These are phyloP conservation scores for Drosophila parvula DNA, from an alignment of 1,140 invertebrate genomes.

Conservation along the genomic window DNA sequence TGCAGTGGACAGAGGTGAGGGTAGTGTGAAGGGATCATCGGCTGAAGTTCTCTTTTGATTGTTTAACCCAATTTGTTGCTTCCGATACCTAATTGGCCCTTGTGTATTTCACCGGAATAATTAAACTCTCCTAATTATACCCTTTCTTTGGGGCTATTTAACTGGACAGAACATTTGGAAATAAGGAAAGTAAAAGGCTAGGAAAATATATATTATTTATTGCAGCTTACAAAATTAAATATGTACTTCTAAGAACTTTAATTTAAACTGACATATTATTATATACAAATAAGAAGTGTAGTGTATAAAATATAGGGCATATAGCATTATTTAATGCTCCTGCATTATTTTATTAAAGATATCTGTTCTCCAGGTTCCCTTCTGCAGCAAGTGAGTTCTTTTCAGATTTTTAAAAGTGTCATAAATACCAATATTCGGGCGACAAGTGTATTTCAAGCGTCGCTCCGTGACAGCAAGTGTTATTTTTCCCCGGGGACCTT, in stretches of 20 bases:
- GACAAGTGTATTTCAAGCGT: slow-evolving; percentile 12
- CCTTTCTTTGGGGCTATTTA: neutral
- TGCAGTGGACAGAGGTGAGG: slow-evolving; percentile 3
- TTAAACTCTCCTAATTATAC: slow-evolving; percentile 54
- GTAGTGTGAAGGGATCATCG: slow-evolving; percentile 40
- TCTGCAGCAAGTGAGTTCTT: neutral
- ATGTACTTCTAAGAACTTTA: too few relatives aligned
- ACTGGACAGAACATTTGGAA: too few relatives aligned
- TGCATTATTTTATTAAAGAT: neutral
- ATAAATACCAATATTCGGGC: neutral
- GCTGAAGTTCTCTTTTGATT: slow-evolving; percentile 42
- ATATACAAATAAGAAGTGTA: too few relatives aligned
- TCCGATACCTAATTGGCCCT: slow-evolving; percentile 66
- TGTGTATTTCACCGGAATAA: slow-evolving; percentile 67
- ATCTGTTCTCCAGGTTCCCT: neutral
- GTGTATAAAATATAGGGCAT: neutral
- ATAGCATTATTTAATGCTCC: too few relatives aligned
- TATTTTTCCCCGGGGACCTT: slow-evolving; percentile 35
- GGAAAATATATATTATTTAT: neutral
- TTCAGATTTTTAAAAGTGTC: neutral
- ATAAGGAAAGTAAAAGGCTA: neutral
- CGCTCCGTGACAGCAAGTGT: neutral
- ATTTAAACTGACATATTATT: too few relatives aligned
- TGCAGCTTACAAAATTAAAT: neutral
- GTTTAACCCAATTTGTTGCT: slow-evolving; percentile 72